Evolutionary conservation across 2,888 invertebrate species (phyloP).

Genomic region (Thymelicus sylvestris): DNA sequence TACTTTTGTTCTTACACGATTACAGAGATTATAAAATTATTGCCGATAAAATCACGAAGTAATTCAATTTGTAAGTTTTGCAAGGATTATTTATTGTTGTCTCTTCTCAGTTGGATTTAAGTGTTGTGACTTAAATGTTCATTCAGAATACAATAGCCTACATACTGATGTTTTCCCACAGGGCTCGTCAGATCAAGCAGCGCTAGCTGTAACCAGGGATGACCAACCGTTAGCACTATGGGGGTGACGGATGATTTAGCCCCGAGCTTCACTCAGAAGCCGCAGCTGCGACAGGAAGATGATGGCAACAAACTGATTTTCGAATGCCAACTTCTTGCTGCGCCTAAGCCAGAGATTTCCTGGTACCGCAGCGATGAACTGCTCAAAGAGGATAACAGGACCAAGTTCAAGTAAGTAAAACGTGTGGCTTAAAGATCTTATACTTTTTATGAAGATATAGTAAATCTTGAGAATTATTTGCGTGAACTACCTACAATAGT

Average conservation of each 20-base stretch:
- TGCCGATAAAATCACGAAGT: too few species aligned
- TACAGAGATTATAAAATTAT: too few species aligned
- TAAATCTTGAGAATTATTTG: too few species aligned
- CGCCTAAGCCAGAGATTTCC: conserved; percentile 95
- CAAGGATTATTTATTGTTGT: too few species aligned
- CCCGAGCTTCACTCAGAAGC: conserved; percentile 99
- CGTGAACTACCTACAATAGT: too few species aligned
- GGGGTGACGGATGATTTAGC: conserved; percentile 97
- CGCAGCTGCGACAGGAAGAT: conserved; percentile 97
- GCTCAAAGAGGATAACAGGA: conserved; percentile 92
- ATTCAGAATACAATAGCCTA: background rate
- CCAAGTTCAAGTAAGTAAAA: conserved; percentile 88
- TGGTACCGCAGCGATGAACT: conserved; percentile 96
- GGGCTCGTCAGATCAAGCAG: conserved; percentile 51
- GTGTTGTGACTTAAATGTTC: too few species aligned
- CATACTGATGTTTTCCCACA: conserved; percentile 45
- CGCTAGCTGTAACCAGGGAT: conserved; percentile 67
- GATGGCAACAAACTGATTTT: conserved; percentile 97
- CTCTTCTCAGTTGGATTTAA: too few species aligned
- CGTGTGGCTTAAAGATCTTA: background rate
- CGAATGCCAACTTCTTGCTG: conserved; percentile 95
- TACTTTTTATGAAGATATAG: too few species aligned
- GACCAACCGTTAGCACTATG: conserved; percentile 84
- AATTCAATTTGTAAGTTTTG: too few species aligned
- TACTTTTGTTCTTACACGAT: too few species aligned